Evolutionary conservation across 2,113 vertebrate genomes (phyloP).

Genomic region (Hyperopisus bebe): DNA sequence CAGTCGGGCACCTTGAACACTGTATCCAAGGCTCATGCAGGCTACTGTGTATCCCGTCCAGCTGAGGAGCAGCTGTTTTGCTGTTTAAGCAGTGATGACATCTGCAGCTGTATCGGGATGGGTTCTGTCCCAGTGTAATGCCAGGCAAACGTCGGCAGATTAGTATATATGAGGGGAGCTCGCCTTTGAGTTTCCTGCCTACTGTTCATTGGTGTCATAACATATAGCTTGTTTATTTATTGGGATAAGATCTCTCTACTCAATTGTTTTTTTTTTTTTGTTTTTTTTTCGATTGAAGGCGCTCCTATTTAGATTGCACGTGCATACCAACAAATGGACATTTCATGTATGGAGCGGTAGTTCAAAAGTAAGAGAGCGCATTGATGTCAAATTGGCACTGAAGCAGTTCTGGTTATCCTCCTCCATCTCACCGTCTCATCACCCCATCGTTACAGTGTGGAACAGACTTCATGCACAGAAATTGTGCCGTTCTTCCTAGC

Average conservation of each 20-base stretch:
- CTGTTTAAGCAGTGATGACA: neutral
- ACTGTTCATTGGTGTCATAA: neutral
- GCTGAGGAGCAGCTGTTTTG: neutral
- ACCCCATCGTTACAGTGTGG: neutral
- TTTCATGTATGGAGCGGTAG: neutral
- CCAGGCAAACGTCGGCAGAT: neutral
- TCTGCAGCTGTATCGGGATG: neutral
- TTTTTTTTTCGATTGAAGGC: neutral
- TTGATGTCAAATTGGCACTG: neutral
- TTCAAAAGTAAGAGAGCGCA: neutral
- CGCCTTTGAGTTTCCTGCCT: neutral
- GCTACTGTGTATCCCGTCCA: neutral
- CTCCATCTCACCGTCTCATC: neutral
- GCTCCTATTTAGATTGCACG: neutral
- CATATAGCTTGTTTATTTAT: neutral
- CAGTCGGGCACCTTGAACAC: neutral
- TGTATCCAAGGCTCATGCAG: neutral
- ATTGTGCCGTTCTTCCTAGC: neutral
- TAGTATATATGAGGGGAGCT: neutral
- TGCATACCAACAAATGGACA: neutral
- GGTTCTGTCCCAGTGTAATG: neutral
- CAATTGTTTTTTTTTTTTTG: neutral
- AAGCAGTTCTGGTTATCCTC: neutral
- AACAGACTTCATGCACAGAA: neutral
- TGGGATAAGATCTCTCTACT: neutral